Conservation (phyloP, 2,888 invertebrate genomes). For the Epinotia ramella region DNA sequence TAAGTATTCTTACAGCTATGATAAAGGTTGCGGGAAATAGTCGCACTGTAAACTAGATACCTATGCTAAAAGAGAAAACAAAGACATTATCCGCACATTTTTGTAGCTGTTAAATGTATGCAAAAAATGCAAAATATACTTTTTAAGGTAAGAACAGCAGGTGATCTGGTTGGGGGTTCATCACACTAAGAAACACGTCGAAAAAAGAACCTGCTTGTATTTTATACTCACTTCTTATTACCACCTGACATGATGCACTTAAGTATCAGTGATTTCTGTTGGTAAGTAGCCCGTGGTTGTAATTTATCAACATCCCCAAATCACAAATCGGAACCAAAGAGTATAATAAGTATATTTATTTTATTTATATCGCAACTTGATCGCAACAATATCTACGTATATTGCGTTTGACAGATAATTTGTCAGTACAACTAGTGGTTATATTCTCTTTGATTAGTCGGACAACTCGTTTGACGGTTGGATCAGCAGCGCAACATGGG, state of each 20-base stretch:
- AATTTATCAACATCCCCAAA: background rate
- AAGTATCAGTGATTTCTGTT: background rate
- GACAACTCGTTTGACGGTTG: too few relatives aligned
- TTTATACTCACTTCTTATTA: slow-evolving; percentile 33
- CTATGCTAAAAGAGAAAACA: background rate
- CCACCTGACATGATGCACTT: background rate
- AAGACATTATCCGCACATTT: background rate
- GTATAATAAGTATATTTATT: too few relatives aligned
- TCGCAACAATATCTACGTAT: too few relatives aligned
- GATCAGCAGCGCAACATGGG: too few relatives aligned
- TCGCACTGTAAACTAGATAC: background rate
- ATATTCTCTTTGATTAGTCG: too few relatives aligned
- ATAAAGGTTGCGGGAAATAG: background rate
- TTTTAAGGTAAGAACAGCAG: background rate
- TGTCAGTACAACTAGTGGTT: too few relatives aligned
- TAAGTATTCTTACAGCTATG: background rate
- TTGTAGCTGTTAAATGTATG: background rate
- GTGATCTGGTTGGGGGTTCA: background rate
- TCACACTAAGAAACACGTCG: background rate
- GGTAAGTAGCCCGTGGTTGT: background rate
- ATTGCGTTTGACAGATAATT: too few relatives aligned
- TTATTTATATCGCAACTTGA: too few relatives aligned
- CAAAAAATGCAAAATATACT: background rate
- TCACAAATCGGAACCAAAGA: too few relatives aligned
- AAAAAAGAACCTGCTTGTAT: background rate